These are phyloP conservation scores for Polyommatus icarus DNA, from an alignment of 2,888 invertebrate genomes.

Conservation along the genomic window DNA sequence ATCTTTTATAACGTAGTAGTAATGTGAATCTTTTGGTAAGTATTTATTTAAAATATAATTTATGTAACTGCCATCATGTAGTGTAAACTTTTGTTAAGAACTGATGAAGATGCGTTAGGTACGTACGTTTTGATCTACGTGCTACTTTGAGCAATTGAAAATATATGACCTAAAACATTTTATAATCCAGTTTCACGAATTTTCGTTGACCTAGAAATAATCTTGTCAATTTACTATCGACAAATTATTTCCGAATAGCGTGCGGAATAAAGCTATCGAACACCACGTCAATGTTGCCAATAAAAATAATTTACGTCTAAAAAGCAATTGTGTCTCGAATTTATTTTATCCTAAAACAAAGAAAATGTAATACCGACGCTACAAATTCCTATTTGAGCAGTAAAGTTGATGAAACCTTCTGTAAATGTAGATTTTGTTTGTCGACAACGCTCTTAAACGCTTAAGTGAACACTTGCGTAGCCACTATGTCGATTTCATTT, in stretches of 20 bases:
- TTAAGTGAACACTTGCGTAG: slow-evolving; percentile 8
- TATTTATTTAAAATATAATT: no score
- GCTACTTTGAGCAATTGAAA: neutral
- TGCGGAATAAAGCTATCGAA: neutral
- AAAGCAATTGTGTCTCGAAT: neutral
- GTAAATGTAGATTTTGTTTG: slow-evolving; percentile 19
- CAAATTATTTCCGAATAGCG: neutral
- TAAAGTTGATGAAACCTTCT: slow-evolving; percentile 24
- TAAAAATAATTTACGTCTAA: slow-evolving; percentile 7
- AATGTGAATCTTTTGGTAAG: no score
- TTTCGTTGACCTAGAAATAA: neutral
- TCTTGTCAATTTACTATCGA: neutral
- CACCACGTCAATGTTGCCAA: neutral
- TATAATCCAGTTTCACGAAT: neutral
- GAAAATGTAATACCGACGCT: neutral
- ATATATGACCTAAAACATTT: neutral
- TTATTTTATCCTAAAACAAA: slow-evolving; percentile 1
- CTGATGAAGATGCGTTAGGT: neutral
- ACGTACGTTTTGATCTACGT: neutral
- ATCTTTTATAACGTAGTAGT: no score
- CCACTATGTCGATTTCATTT: slow-evolving; percentile 18
- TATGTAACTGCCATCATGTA: no score
- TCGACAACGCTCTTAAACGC: neutral
- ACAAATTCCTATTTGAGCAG: slow-evolving; percentile 18
- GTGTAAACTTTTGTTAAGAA: neutral